Percentiles rank a stretch among this genome's conserved stretches.
Evolutionary conservation across 2,888 invertebrate genomes (phyloP).

Genomic region (Polia nebulosa): DNA sequence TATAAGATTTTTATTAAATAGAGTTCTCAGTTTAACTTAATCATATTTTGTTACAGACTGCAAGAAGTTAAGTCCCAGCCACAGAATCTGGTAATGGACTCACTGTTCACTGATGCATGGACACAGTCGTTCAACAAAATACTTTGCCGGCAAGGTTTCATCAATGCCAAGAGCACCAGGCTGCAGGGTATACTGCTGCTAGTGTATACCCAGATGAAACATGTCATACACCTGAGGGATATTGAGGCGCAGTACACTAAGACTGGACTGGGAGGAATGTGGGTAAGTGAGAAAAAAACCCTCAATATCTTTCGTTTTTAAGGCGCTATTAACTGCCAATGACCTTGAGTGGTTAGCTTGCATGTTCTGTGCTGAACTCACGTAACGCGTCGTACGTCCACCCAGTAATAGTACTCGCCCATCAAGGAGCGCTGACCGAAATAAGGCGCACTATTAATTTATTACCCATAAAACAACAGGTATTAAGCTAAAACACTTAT

Average conservation of each 20-base stretch:
- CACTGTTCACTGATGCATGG: slow-evolving; percentile 97
- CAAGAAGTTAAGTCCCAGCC: slow-evolving; percentile 98
- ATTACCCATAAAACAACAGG: no score
- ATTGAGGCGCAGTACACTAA: slow-evolving; percentile 97
- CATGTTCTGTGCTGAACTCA: no score
- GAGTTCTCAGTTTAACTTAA: neutral
- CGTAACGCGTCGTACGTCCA: no score
- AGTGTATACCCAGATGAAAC: slow-evolving; percentile 94
- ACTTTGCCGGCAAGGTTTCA: slow-evolving; percentile 93
- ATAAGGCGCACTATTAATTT: no score
- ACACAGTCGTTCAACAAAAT: slow-evolving; percentile 94
- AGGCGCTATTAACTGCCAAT: no score
- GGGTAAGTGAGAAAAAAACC: slow-evolving; percentile 92
- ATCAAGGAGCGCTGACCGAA: no score
- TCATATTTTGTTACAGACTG: slow-evolving; percentile 87
- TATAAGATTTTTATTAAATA: neutral
- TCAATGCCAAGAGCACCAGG: slow-evolving; percentile 95
- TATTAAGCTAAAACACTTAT: no score
- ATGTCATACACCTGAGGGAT: slow-evolving; percentile 95
- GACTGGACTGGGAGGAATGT: slow-evolving; percentile 97
- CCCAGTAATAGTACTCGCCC: no score
- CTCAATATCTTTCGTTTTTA: neutral
- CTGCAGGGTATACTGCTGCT: slow-evolving; percentile 96
- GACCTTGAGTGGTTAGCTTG: no score
- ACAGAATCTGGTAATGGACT: slow-evolving; percentile 95